Conservation (phyloP, 2,797 vertebrate species). For the Semaprochilodus insignis region DNA sequence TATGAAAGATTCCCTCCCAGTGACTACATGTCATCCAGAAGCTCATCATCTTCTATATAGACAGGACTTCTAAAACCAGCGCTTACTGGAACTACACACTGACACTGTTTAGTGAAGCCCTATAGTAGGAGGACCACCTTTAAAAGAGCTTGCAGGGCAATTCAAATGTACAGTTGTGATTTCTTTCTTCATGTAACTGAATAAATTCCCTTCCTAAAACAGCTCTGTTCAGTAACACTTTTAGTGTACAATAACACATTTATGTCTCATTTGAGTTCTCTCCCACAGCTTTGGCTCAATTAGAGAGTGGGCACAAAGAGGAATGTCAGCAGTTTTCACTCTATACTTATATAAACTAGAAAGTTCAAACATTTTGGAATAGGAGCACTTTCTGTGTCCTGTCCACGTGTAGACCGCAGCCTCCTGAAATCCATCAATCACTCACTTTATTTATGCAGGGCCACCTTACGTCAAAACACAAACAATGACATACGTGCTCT, state of each 20-base stretch:
- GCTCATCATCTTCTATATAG: not conserved
- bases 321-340: constrained; percentile 29
- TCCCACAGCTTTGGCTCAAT: not conserved
- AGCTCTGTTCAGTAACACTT: constrained; percentile 4
- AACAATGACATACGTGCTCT: constrained; percentile 65
- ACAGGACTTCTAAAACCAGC: not conserved
- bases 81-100: not conserved
- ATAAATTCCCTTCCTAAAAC: not conserved
- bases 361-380: constrained; percentile 41
- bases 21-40: not conserved
- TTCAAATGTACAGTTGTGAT: not conserved
- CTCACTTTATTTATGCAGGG: constrained; percentile 71
- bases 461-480: constrained; percentile 76
- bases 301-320: not conserved
- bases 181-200: not conserved
- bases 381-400: constrained; percentile 36
- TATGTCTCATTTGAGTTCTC: constrained; percentile 1
- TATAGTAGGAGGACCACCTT: not conserved
- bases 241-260: not conserved
- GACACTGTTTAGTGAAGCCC: not conserved
- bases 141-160: not conserved
- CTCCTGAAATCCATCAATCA: constrained; percentile 54
- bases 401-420: constrained; percentile 20
- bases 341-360: constrained; percentile 29
- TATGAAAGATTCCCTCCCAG: not conserved